phyloP scores from a whole-genome alignment of 2,888 invertebrate genomes.

The Sinhomidia bicolor region DNA sequence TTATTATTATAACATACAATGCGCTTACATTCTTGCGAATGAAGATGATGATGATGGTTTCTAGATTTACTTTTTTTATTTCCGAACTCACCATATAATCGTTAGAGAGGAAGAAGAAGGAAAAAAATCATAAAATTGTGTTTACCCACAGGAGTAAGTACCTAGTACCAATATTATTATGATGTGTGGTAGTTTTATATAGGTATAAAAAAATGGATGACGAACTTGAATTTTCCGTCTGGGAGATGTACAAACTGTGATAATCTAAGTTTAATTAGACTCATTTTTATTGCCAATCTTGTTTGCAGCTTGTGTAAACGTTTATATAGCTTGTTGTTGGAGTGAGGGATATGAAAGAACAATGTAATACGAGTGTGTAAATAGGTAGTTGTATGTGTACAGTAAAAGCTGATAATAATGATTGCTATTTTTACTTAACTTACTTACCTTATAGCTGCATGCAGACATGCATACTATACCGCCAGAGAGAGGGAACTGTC shows the following conservation, averaged over 20 bases:
- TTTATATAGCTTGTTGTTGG: slow-evolving; percentile 50
- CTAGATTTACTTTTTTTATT: slow-evolving; percentile 42
- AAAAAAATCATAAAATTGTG: slow-evolving; percentile 40
- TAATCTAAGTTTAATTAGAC: slow-evolving; percentile 69
- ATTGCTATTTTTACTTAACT: slow-evolving; percentile 32
- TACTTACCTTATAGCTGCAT: too few relatives aligned
- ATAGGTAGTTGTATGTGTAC: background rate
- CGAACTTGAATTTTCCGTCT: slow-evolving; percentile 23
- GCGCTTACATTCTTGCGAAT: background rate
- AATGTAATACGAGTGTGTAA: background rate
- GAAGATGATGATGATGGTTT: background rate
- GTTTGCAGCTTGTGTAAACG: slow-evolving; percentile 72
- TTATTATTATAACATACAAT: too few relatives aligned
- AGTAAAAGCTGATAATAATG: background rate
- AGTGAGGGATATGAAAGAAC: background rate
- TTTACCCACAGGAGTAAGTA: slow-evolving; percentile 19
- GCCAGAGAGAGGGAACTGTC: background rate
- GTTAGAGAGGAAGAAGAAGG: background rate
- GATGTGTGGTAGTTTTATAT: too few relatives aligned
- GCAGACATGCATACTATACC: too few relatives aligned
- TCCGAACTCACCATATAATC: too few relatives aligned
- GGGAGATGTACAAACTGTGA: slow-evolving; percentile 36
- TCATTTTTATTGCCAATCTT: slow-evolving; percentile 69
- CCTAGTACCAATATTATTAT: background rate
- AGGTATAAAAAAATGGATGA: too few relatives aligned